These are phyloP conservation scores for Drosophila kanapiae DNA, from an alignment of 1,140 invertebrate genomes.

Conservation along the genomic window DNA sequence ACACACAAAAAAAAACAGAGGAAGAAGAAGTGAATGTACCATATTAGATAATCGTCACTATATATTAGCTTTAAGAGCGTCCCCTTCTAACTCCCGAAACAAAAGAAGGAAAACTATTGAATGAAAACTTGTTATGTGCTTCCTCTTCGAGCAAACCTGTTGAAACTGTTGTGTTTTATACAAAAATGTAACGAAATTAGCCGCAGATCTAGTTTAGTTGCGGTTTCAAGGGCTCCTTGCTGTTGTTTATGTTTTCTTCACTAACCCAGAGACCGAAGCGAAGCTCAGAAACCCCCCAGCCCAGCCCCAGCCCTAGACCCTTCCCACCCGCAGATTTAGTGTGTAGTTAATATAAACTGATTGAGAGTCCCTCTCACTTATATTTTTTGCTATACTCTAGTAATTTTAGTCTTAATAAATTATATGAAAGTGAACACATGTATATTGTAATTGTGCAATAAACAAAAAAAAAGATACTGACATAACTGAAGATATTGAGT, in stretches of 20 bases:
- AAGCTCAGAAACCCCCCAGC: background rate
- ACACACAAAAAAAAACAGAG: conserved; percentile 9
- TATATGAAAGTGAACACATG: conserved; percentile 80
- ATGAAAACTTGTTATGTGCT: conserved; percentile 59
- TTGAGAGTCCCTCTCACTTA: conserved; percentile 29
- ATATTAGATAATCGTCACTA: conserved; percentile 73
- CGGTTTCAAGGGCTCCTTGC: conserved; percentile 55
- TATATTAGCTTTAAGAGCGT: conserved; percentile 37
- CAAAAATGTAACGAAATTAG: conserved; percentile 41
- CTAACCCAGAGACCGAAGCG: conserved; percentile 45
- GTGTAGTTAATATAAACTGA: conserved; percentile 42
- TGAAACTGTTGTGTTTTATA: conserved; percentile 66
- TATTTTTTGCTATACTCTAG: conserved; percentile 75
- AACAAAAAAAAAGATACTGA: conserved; percentile 77
- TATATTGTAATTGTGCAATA: conserved; percentile 85
- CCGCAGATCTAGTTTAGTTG: conserved; percentile 58
- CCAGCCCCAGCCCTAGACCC: conserved; percentile 6
- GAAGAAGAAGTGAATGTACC: conserved; percentile 70
- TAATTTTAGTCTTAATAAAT: conserved; percentile 78
- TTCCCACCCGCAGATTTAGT: conserved; percentile 42
- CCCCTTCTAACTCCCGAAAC: conserved; percentile 38
- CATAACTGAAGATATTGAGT: conserved; percentile 58
- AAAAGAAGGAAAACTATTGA: conserved; percentile 28
- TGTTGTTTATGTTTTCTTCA: conserved; percentile 77
- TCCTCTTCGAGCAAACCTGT: conserved; percentile 53